These are phyloP conservation scores for Poeciliopsis occidentalis DNA, from an alignment of 2,113 vertebrate species.

Conservation along the genomic window DNA sequence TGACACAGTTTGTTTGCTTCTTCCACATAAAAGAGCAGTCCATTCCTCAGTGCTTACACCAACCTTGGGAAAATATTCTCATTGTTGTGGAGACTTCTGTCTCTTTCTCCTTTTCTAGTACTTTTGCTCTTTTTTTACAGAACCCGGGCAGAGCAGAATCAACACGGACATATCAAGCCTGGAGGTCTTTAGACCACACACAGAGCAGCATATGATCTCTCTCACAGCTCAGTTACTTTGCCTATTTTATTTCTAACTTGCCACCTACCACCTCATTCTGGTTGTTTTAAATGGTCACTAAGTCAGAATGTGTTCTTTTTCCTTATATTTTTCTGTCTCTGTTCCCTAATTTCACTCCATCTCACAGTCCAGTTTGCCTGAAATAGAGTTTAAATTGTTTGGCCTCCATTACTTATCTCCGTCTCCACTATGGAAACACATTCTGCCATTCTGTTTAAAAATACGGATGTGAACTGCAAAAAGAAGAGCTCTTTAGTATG, in stretches of 20 bases:
- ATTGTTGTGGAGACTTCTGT: constrained; percentile 69
- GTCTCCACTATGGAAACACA: constrained; percentile 3
- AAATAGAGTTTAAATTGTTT: constrained; percentile 10
- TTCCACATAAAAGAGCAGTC: constrained; percentile 73
- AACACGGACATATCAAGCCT: constrained; percentile 74
- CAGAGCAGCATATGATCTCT: constrained; percentile 57
- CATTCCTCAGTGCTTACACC: constrained; percentile 59
- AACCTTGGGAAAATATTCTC: constrained; percentile 77
- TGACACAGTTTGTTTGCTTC: constrained; percentile 72
- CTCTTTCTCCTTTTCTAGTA: constrained; percentile 42
- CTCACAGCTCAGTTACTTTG: constrained; percentile 52
- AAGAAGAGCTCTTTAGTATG: constrained; percentile 63
- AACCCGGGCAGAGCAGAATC: constrained; percentile 71
- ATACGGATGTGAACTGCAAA: constrained; percentile 71
- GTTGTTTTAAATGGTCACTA: constrained; percentile 18
- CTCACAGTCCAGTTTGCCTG: constrained; percentile 6
- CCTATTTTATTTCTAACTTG: constrained; percentile 33
- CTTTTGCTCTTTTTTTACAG: constrained; percentile 48
- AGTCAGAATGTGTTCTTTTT: background rate
- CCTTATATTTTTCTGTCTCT: constrained; percentile 3
- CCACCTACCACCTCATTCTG: constrained; percentile 7
- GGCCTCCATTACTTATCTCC: constrained; percentile 27
- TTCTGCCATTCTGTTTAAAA: constrained; percentile 62
- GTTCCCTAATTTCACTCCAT: constrained; percentile 31
- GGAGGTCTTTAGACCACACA: constrained; percentile 84